Percentiles rank a stretch among this genome's conserved stretches.
These are phyloP conservation scores for Chloropsis cyanopogon DNA, from an alignment of 2,113 vertebrate species.

Conservation along the genomic window DNA sequence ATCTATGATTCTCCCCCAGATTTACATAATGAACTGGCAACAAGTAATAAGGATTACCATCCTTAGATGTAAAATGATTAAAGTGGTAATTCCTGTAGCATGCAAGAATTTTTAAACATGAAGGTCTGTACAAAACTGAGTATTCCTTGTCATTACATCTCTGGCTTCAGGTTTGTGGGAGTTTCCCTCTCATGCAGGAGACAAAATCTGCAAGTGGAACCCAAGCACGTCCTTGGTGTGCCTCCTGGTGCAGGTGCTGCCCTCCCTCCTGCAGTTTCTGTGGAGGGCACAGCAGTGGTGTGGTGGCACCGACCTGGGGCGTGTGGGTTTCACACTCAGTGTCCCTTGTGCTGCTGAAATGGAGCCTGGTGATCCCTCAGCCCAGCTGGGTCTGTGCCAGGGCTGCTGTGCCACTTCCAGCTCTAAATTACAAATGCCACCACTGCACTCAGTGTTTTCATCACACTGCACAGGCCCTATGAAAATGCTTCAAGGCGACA, in stretches of 20 bases:
- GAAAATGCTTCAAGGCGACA: background rate
- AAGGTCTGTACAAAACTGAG: background rate
- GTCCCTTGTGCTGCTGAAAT: background rate
- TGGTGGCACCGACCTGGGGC: rapidly evolving
- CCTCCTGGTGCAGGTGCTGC: rapidly evolving
- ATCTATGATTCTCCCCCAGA: background rate
- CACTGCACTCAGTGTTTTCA: background rate
- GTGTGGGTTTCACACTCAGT: rapidly evolving
- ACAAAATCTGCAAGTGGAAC: background rate
- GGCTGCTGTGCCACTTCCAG: background rate
- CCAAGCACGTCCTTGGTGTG: rapidly evolving
- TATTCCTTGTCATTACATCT: background rate
- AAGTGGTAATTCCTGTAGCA: background rate
- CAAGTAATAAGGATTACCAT: background rate
- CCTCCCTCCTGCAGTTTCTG: background rate
- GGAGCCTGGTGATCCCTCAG: background rate
- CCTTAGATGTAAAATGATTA: background rate
- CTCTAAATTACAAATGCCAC: rapidly evolving
- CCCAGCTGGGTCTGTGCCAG: background rate
- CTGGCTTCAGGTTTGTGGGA: background rate
- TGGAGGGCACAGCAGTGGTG: background rate
- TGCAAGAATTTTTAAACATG: background rate
- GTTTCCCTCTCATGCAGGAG: background rate
- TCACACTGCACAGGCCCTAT: rapidly evolving
- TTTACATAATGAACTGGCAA: background rate